A percentile compares a stretch with the other conserved stretches of the same genome.
phyloP scores from a whole-genome alignment of 1,140 invertebrate species.

The Pollicipes pollicipes region DNA sequence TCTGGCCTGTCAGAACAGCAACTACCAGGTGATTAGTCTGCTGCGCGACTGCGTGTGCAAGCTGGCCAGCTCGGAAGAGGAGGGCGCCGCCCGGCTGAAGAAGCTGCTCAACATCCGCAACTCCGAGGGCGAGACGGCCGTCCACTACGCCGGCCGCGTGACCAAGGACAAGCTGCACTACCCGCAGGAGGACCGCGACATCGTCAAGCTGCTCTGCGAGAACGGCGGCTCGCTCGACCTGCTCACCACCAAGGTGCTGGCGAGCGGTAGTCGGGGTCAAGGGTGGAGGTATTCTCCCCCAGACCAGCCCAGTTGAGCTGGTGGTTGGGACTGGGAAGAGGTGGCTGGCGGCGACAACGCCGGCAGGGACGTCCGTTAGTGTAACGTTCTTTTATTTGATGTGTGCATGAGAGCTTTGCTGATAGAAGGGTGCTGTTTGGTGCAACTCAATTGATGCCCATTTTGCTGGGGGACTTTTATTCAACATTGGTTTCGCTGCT shows the following conservation, averaged over 20 bases:
- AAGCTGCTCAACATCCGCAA: conserved; percentile 61
- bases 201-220: conserved; percentile 70
- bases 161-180: conserved; percentile 26
- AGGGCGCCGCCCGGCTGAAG: conserved; percentile 25
- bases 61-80: conserved; percentile 45
- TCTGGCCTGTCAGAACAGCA: conserved; percentile 63
- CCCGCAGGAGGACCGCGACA: conserved; percentile 67
- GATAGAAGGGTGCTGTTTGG: too few relatives aligned
- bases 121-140: conserved; percentile 76
- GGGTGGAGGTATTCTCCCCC: too few relatives aligned
- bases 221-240: conserved; percentile 72
- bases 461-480: too few relatives aligned
- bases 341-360: too few relatives aligned
- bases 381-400: too few relatives aligned
- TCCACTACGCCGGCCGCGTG: conserved; percentile 53
- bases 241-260: conserved; percentile 47
- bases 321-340: too few relatives aligned
- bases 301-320: too few relatives aligned
- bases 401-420: too few relatives aligned
- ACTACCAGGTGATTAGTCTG: conserved; percentile 64
- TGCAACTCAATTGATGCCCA: too few relatives aligned
- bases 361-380: too few relatives aligned
- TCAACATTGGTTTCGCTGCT: too few relatives aligned
- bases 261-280: not conserved
- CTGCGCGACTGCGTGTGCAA: conserved; percentile 68